A percentile compares a stretch with the other conserved stretches of the same genome.
These are phyloP conservation scores for Hoplostethus mediterraneus DNA, from an alignment of 2,797 vertebrate species.

Conservation along the genomic window DNA sequence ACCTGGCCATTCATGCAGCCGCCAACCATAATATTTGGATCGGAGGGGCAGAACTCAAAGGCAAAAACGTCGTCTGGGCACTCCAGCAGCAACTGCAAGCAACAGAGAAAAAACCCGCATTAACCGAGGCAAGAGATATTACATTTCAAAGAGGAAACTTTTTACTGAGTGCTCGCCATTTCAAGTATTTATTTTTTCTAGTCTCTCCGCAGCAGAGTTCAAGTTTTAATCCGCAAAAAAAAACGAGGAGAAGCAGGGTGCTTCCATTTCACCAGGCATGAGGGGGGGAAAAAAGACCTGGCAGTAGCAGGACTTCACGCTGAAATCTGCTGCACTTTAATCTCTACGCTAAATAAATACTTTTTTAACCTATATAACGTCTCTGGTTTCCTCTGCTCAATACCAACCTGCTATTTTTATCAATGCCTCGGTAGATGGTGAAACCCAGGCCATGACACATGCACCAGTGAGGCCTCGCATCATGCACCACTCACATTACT, in stretches of 20 bases:
- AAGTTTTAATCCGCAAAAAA: constrained; percentile 59
- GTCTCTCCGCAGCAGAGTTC: constrained; percentile 22
- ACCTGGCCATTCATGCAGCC: constrained; percentile 96
- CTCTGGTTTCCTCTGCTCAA: constrained; percentile 19
- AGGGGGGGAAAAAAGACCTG: constrained; percentile 16
- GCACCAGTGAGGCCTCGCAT: constrained; percentile 35
- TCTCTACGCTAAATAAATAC: constrained; percentile 14
- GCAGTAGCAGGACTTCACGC: constrained; percentile 18
- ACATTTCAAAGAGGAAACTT: constrained; percentile 62
- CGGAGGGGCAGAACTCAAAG: constrained; percentile 92
- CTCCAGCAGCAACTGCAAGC: constrained; percentile 90
- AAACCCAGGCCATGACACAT: constrained; percentile 53
- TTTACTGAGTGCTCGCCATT: constrained; percentile 33
- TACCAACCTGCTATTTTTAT: constrained; percentile 20
- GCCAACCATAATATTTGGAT: constrained; percentile 93
- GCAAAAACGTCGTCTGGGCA: constrained; percentile 90
- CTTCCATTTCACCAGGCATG: constrained; percentile 40
- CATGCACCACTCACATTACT: constrained; percentile 61
- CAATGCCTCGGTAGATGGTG: constrained; percentile 19
- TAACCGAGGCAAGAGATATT: constrained; percentile 36
- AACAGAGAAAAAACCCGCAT: constrained; percentile 57
- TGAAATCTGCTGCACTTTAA: constrained; percentile 17
- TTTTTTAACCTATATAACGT: constrained; percentile 15
- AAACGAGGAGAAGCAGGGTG: constrained; percentile 20
- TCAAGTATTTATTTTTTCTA: constrained; percentile 56